Percentiles rank a stretch among this genome's conserved stretches.
These are phyloP conservation scores for Tympanoctomys barrerae DNA, from an alignment of 2,797 vertebrate genomes.

Conservation along the genomic window DNA sequence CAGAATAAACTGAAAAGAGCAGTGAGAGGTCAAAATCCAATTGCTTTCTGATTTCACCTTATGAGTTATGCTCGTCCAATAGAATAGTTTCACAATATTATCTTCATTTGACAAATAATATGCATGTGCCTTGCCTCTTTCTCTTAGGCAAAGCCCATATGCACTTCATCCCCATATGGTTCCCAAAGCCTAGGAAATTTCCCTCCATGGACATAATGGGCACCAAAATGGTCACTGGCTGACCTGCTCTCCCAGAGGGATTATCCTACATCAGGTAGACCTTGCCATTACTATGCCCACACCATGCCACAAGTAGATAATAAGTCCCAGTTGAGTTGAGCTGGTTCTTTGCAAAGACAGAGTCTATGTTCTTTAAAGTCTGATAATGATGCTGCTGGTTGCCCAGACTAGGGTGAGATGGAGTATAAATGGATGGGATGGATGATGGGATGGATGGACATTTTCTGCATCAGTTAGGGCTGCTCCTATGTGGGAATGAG, in stretches of 20 bases:
- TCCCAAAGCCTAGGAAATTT: neutral
- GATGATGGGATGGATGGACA: neutral
- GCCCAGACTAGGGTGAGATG: neutral
- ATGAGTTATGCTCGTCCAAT: neutral
- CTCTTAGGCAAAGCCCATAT: neutral
- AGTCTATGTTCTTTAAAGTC: neutral
- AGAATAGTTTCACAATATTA: neutral
- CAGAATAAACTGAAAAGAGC: neutral
- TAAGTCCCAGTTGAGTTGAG: neutral
- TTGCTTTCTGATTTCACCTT: slow-evolving; percentile 30
- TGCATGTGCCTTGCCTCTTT: neutral
- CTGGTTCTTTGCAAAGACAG: neutral
- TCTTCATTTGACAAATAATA: neutral
- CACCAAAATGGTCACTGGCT: neutral
- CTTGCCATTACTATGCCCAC: neutral
- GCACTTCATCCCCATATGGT: neutral
- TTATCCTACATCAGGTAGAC: neutral
- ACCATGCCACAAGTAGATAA: neutral
- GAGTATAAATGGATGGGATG: neutral
- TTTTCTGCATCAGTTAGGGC: slow-evolving; percentile 1
- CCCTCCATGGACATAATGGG: neutral
- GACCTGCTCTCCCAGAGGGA: neutral
- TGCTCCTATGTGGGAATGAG: neutral
- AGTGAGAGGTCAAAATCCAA: neutral
- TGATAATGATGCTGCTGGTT: neutral